Base-by-base conservation (phyloP, 2,797 vertebrate species). In the Sebastes matsubarae region DNA sequence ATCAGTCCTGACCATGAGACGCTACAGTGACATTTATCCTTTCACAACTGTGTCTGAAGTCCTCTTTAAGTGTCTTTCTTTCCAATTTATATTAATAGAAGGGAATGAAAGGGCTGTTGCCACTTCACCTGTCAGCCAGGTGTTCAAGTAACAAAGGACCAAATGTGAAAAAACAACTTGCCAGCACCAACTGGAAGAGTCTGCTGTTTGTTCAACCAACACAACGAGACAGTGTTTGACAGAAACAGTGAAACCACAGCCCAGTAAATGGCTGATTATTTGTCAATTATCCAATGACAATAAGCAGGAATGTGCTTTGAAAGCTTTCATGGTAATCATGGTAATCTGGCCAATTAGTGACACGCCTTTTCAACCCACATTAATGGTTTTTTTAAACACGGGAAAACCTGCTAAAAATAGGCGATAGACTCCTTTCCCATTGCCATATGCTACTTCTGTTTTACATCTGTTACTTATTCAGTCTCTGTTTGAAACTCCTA, bases 401-500 rank as follows among this genome's bases (percentile, higher is more conserved):
- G 27, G 58, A 60, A 30, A 61, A 32, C 16, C 16, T 30, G 29
- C 9, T n/a, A n/a, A 34, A 64, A 36, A 57, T 13, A 57, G 22
- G 5, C 22, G 1, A 64, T 59, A 29, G 16, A 59, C 25, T 27
- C 25, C 8, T 52, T n/a, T n/a, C 20, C 52, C 52, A 22, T 54
- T 54, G 52, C 20, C 52, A 22, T n/a, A 22, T 54, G 52, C 20
- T 54, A 22, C 52, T 22, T 54, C 24, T 27, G 13, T 14, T 58
- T 58, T 27, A 54, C 52, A 54, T 54, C 16, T 54, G 4, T 54
- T 20, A 22, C 20, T 50, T 0, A 50, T 50, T 0, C 0, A 20
- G 8, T 50, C 7, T 50, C 2, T 50, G 18, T 50, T 50, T 50
- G 46, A 50, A 50, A 50, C 42, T 46, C 42, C 42, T 46, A 46